Conservation (phyloP, 2,797 vertebrate genomes). For the Thripadectes ignobilis region DNA sequence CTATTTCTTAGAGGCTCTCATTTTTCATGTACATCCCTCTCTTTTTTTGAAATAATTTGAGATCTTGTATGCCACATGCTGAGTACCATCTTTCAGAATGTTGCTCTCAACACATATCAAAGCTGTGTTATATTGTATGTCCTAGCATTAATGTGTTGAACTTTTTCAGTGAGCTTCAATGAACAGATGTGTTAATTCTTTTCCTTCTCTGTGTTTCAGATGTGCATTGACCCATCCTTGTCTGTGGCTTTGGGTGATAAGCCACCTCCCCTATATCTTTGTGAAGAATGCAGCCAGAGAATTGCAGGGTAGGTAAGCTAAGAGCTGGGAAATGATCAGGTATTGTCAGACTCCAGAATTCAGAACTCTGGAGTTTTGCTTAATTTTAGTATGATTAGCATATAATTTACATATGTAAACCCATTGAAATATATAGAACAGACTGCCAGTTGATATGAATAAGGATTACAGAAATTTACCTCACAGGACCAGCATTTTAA, state of each 20-base stretch:
- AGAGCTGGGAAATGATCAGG: not conserved
- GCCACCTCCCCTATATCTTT: constrained; percentile 95
- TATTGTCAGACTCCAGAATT: not conserved
- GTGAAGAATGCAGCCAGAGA: constrained; percentile 98
- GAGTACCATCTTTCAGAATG: not conserved
- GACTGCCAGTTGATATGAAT: not conserved
- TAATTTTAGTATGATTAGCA: not conserved
- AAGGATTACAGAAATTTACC: not conserved
- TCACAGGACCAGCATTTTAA: not conserved
- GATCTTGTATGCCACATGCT: not conserved
- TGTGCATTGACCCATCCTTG: constrained; percentile 97
- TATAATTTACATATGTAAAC: not conserved
- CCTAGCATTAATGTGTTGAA: not conserved
- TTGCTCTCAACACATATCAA: not conserved
- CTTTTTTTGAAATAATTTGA: not conserved
- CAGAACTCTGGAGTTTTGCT: not conserved
- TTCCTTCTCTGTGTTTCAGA: constrained; percentile 79
- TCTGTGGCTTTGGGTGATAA: constrained; percentile 98
- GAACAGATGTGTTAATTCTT: constrained; percentile 8
- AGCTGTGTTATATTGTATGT: not conserved
- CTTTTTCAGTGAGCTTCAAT: not conserved
- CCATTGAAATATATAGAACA: not conserved
- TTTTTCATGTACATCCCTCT: not conserved
- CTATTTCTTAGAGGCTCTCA: not conserved
- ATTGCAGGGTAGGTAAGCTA: constrained; percentile 90